Conservation (phyloP, 2,113 vertebrate genomes). For the Neogobius melanostomus region DNA sequence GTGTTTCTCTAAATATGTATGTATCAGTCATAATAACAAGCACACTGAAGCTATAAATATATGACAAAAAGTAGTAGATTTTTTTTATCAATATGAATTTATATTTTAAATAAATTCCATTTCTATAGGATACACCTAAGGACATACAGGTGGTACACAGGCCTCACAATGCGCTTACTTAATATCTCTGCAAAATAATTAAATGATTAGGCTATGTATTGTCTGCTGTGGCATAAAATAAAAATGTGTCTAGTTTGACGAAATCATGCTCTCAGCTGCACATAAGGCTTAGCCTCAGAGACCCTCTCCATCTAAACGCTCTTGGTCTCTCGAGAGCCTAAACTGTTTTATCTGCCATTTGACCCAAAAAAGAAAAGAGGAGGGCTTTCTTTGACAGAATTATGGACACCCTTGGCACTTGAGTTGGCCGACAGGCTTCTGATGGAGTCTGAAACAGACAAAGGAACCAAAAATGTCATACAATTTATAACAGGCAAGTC, state of each 20-base stretch:
- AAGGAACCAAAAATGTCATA: too few species aligned
- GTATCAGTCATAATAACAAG: background rate
- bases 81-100: too few species aligned
- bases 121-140: too few species aligned
- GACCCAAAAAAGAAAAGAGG: conserved; percentile 10
- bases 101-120: too few species aligned
- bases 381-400: conserved; percentile 27
- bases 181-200: background rate
- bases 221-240: conserved; percentile 10
- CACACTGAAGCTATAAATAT: background rate
- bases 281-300: too few species aligned
- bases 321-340: conserved; percentile 17
- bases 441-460: background rate
- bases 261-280: conserved; percentile 7
- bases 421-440: background rate
- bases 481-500: too few species aligned
- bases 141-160: too few species aligned
- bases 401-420: conserved; percentile 8
- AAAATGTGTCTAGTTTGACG: conserved; percentile 22
- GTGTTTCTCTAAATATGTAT: background rate
- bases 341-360: conserved; percentile 33
- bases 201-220: background rate
- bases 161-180: background rate
- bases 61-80: too few species aligned
- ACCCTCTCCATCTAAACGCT: conserved; percentile 13